Evolutionary conservation across 53 echinoderm and acorn worm species (phyloP).

Genomic region (Pentamera pediparva): DNA sequence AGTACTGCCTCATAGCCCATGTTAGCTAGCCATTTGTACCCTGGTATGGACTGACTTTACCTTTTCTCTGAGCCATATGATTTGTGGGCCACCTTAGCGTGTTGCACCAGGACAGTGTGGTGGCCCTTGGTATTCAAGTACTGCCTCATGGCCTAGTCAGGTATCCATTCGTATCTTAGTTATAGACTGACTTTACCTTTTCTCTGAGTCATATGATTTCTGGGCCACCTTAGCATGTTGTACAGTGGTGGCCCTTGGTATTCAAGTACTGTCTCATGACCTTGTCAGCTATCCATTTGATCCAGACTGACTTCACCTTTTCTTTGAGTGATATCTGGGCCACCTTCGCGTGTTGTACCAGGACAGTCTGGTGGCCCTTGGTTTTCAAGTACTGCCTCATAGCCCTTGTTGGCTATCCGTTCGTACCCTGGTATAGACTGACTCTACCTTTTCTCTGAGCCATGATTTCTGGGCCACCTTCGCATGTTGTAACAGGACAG

Average conservation of each 20-base stretch:
- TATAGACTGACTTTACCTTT: no score
- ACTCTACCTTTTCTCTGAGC: conserved; percentile 94
- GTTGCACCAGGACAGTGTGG: conserved; percentile 86
- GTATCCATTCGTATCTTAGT: no score
- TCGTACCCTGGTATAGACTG: no score
- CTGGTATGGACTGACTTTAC: no score
- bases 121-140: conserved; percentile 82
- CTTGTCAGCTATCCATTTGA: no score
- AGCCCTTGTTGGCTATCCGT: no score
- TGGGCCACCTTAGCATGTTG: conserved; percentile 95
- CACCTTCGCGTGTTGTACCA: conserved; percentile 91
- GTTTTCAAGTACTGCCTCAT: conserved; percentile 94
- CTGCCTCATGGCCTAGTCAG: conserved; percentile 79
- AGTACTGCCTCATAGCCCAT: conserved; percentile 92
- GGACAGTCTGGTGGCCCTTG: conserved; percentile 78
- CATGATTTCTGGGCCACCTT: conserved; percentile 96
- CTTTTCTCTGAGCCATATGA: conserved; percentile 98
- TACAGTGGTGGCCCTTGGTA: conserved; percentile 76
- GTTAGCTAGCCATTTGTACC: no score
- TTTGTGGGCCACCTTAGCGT: conserved; percentile 95
- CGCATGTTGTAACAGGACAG: conserved; percentile 85
- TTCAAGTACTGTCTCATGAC: conserved; percentile 90
- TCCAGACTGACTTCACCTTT: no score
- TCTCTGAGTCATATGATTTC: conserved; percentile 96
- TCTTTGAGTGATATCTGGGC: conserved; percentile 93